Evolutionary conservation across 2,797 vertebrate genomes (phyloP), one percentile per base, ranked within the genome.

Genomic region (Ciconia nigra): DNA sequence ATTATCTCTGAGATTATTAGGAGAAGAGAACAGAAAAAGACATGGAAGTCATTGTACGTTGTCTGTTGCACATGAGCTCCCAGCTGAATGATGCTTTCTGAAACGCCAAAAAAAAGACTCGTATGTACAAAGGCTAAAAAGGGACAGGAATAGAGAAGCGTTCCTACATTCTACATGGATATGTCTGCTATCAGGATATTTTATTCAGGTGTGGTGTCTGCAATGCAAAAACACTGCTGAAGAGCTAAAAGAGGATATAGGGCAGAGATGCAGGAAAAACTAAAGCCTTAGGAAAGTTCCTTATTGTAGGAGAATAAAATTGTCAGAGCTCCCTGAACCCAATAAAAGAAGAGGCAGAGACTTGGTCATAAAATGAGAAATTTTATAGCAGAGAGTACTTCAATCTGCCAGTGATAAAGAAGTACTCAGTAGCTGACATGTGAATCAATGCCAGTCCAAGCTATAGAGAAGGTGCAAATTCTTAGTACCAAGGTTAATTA

Each of bases 271-370:
- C 35, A 62, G 49, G 49, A 63, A 42, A 70, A 70, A 47, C 31
- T 49, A 22, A 44, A 58, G 15, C 22, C n/a, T 73, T 28, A 29
- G 29, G 54, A 8, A 61, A 67, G 55, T 26, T 46, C n/a, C 20
- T 61, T 61, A 25, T 5, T 13, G 25, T 49, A 25, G 65, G 54
- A 51, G 15, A 69, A 55, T 57, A n/a, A 55, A 85, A 26, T 31
- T 25, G 16, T n/a, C 1, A 0, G 35, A 10, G 2, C 19, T 59
- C 35, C 33, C 19, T 35, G 35, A 85, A 46, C 11, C 33, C 5
- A 31, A 8, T 63, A 25, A 84, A 72, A 84, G 49, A 76, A 47
- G 47, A 69, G 10, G 19, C 21, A 73, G 39, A 35, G 51, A 54
- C 33, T 73, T 55, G 24, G 39, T 59, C 14, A 39, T 66, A 52